A percentile compares a stretch with the other conserved stretches of the same genome.
Evolutionary conservation across 2,797 vertebrate genomes (phyloP).

Genomic region (Fundulus diaphanus): DNA sequence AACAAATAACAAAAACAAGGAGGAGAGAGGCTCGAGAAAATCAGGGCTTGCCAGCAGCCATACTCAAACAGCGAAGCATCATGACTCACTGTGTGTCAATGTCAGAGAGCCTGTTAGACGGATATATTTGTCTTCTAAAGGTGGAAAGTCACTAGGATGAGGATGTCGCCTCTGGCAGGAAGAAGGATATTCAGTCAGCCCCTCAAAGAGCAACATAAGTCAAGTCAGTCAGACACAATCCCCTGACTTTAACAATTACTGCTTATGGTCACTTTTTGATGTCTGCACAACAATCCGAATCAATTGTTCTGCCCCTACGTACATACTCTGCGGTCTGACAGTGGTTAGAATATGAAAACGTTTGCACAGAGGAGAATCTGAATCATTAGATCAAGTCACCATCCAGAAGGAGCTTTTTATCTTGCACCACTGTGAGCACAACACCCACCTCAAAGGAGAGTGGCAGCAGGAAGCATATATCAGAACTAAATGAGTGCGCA

Average conservation of each 20-base stretch:
- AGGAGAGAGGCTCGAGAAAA: slow-evolving; percentile 41
- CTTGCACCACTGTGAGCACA: slow-evolving; percentile 19
- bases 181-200: slow-evolving; percentile 57
- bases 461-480: background rate
- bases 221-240: slow-evolving; percentile 18
- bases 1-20: slow-evolving; percentile 67
- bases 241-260: slow-evolving; percentile 46
- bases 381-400: slow-evolving; percentile 18
- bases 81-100: slow-evolving; percentile 72
- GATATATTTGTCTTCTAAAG: slow-evolving; percentile 72
- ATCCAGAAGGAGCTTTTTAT: slow-evolving; percentile 19
- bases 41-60: slow-evolving; percentile 54
- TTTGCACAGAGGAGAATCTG: slow-evolving; percentile 16
- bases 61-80: slow-evolving; percentile 61
- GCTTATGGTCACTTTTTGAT: slow-evolving; percentile 41
- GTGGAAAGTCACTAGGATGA: slow-evolving; percentile 59
- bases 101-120: slow-evolving; percentile 67
- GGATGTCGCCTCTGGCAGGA: slow-evolving; percentile 59
- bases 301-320: slow-evolving; percentile 35
- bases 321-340: slow-evolving; percentile 1
- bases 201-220: slow-evolving; percentile 54
- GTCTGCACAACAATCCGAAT: slow-evolving; percentile 38
- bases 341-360: slow-evolving; percentile 10
- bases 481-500: background rate
- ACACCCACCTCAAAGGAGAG: slow-evolving; percentile 26